Evolutionary conservation across 1,140 invertebrate species (phyloP).

Genomic region (Brachionus calyciflorus): DNA sequence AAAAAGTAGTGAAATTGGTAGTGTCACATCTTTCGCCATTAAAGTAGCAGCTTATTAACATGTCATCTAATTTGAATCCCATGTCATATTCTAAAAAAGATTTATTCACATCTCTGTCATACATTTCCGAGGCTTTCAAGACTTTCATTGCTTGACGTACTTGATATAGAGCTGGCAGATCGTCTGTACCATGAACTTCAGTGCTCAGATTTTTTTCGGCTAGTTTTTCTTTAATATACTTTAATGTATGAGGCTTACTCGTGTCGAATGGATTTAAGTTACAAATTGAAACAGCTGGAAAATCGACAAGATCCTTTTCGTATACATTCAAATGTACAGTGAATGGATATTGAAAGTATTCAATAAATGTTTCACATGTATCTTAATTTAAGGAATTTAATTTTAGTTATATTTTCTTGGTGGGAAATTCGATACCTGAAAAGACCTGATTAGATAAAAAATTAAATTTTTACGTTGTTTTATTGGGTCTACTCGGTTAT

Average conservation of each 20-base stretch:
- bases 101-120: neutral
- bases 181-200: neutral
- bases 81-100: neutral
- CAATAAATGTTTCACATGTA: too few relatives aligned
- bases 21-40: neutral
- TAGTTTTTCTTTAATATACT: neutral
- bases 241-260: neutral
- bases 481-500: too few relatives aligned
- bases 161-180: neutral
- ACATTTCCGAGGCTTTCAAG: neutral
- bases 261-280: slow-evolving; percentile 11
- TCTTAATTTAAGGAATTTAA: too few relatives aligned
- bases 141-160: neutral
- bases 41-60: slow-evolving; percentile 22
- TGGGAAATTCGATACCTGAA: too few relatives aligned
- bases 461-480: too few relatives aligned
- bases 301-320: slow-evolving; percentile 1
- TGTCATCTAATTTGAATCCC: neutral
- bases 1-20: neutral
- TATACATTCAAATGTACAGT: neutral
- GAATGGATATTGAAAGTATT: too few relatives aligned
- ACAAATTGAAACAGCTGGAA: slow-evolving; percentile 30
- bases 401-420: too few relatives aligned
- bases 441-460: too few relatives aligned
- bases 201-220: neutral